Evolutionary conservation across 2,113 vertebrate species (phyloP), one percentile per base, ranked within the genome.

Genomic region (Pelusios castaneus): DNA sequence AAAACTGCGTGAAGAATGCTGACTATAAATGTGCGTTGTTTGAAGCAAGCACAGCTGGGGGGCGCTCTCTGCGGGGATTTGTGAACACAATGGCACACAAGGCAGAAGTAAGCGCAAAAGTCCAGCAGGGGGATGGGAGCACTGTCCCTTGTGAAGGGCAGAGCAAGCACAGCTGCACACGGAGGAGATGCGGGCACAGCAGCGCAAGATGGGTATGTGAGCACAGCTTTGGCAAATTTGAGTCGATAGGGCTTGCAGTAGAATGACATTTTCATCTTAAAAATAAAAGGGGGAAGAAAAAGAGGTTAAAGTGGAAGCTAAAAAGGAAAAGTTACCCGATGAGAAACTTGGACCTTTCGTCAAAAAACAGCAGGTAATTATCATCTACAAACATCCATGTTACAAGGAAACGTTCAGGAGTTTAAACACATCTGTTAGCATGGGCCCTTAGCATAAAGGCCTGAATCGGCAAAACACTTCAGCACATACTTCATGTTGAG

Each of bases 261-360:
- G 87, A 75, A 87, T 13, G 6, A 90, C 84, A 88, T 86, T 95
- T 89, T 93, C 29, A 0, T 89, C 58, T 91, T 97, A 94, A 96
- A 96, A 95, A 96, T 95, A 85, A 79, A 98, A 98, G 98, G 98
- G 94, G 96, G 98, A 98, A 98, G 98, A 98, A 90, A 98, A 96
- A 94, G 96, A 97, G 95, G 85, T 85, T 92, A 98, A 97, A 96
- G 94, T 82, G 82, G 98, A 98, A 96, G 91, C 92, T 98, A 98
- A 97, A 96, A 98, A 95, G 94, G 97, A 95, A 96, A 98, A 97
- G 79, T 84, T 97, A 85, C 97, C 96, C 82, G 97, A 98, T 84
- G 97, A 98, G 90, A 98, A 98, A 89, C 84, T 91, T 12, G 95
- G 60, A 34, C 73, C 97, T 82, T 54, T 96, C 93, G 98, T 96